These are phyloP conservation scores for Drosophila eohydei DNA, from an alignment of 2,888 invertebrate genomes.

Conservation along the genomic window DNA sequence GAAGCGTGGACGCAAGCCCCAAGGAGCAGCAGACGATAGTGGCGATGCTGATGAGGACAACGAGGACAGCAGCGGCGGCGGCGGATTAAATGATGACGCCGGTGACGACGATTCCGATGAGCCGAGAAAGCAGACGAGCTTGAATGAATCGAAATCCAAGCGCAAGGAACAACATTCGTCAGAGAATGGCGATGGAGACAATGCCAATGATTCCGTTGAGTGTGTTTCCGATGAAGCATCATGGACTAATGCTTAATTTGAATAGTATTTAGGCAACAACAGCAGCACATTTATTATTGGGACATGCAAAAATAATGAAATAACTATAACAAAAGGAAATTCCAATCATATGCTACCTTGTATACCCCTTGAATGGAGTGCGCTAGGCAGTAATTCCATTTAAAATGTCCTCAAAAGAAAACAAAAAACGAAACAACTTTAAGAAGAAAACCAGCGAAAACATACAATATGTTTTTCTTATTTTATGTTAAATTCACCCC, in stretches of 20 bases:
- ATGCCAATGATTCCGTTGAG: conserved; percentile 33
- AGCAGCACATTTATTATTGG: conserved; percentile 27
- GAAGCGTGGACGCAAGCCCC: conserved; percentile 50
- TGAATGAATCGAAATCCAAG: conserved; percentile 12
- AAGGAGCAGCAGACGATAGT: conserved; percentile 5
- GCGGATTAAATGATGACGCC: not conserved
- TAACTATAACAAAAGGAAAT: not conserved
- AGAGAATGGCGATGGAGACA: conserved; percentile 29
- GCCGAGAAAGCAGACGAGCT: conserved; percentile 8
- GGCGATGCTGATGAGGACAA: conserved; percentile 34
- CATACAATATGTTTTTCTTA: conserved; percentile 5
- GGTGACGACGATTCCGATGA: conserved; percentile 18
- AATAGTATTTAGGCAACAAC: conserved; percentile 16
- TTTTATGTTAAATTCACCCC: conserved; percentile 18
- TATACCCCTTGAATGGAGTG: not conserved
- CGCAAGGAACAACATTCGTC: conserved; percentile 26
- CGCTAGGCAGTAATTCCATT: conserved; percentile 4
- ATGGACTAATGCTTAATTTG: conserved; percentile 32
- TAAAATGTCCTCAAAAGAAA: not conserved
- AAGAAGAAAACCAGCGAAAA: conserved; percentile 5
- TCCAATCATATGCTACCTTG: conserved; percentile 1
- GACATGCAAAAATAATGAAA: conserved; percentile 4
- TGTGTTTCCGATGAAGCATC: conserved; percentile 47
- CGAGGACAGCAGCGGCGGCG: conserved; percentile 20
- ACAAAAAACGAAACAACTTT: no score